These are phyloP conservation scores for Gryon sp. DNA, from an alignment of 1,140 invertebrate genomes.

Conservation along the genomic window DNA sequence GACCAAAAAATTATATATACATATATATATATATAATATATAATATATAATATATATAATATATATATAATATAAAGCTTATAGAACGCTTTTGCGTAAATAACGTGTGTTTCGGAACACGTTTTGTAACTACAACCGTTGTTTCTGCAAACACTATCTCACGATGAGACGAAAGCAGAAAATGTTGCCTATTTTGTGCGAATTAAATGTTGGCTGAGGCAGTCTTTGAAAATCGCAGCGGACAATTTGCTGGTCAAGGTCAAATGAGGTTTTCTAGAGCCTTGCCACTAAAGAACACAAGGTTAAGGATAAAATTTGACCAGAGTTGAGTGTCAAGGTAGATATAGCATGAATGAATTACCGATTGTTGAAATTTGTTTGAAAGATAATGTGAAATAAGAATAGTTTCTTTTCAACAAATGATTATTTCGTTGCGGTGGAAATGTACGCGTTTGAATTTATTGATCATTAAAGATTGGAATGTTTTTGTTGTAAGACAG, in stretches of 20 bases:
- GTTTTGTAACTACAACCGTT: too few species aligned
- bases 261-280: slow-evolving; percentile 26
- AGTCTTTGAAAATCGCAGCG: background rate
- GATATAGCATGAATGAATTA: background rate
- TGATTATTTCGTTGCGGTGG: too few species aligned
- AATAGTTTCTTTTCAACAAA: too few species aligned
- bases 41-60: too few species aligned
- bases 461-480: too few species aligned
- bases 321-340: slow-evolving; percentile 24
- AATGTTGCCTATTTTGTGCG: background rate
- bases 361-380: too few species aligned
- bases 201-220: slow-evolving; percentile 23
- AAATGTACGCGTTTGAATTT: too few species aligned
- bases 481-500: too few species aligned
- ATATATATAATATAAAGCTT: too few species aligned
- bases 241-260: slow-evolving; percentile 33
- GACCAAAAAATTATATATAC: slow-evolving; percentile 13
- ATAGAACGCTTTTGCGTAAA: background rate
- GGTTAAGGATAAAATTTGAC: slow-evolving; percentile 45
- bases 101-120: slow-evolving; percentile 13
- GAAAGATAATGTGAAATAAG: too few species aligned
- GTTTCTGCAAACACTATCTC: too few species aligned
- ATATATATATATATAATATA: too few species aligned
- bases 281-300: slow-evolving; percentile 27
- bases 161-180: slow-evolving; percentile 6